Percentiles rank a stretch among this genome's conserved stretches.
phyloP scores from a whole-genome alignment of 2,888 invertebrate genomes.

The Himalopsyche kuldschensis region DNA sequence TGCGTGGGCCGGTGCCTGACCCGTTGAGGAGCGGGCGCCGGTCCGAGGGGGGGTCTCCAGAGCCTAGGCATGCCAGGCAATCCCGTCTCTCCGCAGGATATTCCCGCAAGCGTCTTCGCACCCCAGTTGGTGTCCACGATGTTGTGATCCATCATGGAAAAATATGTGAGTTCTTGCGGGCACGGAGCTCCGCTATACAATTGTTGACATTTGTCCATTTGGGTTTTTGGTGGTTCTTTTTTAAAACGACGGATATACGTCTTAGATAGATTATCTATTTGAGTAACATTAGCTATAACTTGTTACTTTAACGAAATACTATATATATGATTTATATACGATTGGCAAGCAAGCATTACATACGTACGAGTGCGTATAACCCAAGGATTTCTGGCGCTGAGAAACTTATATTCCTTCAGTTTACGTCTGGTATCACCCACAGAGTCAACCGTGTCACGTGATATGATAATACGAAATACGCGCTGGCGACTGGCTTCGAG shows the following conservation, averaged over 20 bases:
- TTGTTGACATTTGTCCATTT: neutral
- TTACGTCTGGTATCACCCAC: neutral
- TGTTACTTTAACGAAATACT: neutral
- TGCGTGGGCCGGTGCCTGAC: constrained; percentile 71
- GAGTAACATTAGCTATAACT: neutral
- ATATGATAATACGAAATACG: neutral
- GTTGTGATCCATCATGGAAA: neutral
- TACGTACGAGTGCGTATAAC: neutral
- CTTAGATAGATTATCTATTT: neutral
- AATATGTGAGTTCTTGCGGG: neutral
- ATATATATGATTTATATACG: no score
- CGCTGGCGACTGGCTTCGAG: neutral
- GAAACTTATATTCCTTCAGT: neutral
- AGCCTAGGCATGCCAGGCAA: constrained; percentile 18
- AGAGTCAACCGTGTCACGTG: neutral
- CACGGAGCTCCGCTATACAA: neutral
- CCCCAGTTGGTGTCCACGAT: constrained; percentile 7
- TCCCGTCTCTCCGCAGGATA: constrained; percentile 15
- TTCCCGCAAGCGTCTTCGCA: constrained; percentile 5
- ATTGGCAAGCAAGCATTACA: no score
- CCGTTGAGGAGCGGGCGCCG: constrained; percentile 57
- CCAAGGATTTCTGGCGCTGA: neutral
- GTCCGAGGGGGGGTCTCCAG: constrained; percentile 41
- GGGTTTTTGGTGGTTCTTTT: neutral
- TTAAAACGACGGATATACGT: neutral